phyloP scores from a whole-genome alignment of 2,797 vertebrate species.

The Fratercula arctica region DNA sequence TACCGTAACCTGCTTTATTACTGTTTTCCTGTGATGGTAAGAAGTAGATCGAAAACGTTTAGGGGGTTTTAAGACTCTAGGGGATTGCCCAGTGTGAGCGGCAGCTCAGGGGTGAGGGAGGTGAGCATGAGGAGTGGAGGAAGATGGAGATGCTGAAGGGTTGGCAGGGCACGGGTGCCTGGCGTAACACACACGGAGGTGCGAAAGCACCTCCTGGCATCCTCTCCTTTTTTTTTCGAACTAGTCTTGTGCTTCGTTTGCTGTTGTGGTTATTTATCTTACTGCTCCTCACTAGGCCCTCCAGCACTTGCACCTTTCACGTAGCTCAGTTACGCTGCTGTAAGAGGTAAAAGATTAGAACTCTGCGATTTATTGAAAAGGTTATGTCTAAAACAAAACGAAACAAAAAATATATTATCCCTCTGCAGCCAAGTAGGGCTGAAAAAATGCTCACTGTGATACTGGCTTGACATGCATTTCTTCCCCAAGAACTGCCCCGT shows the following conservation, averaged over 20 bases:
- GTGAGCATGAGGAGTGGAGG: not conserved
- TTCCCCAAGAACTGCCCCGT: not conserved
- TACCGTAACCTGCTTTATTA: not conserved
- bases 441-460: not conserved
- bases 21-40: not conserved
- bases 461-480: not conserved
- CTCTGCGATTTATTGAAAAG: not conserved
- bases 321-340: not conserved
- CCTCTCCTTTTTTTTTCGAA: not conserved
- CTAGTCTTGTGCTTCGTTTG: not conserved
- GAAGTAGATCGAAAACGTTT: not conserved
- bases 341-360: not conserved
- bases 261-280: not conserved
- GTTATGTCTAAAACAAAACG: not conserved
- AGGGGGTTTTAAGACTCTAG: not conserved
- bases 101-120: not conserved
- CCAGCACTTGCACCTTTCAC: not conserved
- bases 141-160: not conserved
- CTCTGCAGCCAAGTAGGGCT: not conserved
- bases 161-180: not conserved
- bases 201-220: not conserved
- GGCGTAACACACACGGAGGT: accelerated
- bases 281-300: not conserved
- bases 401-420: not conserved
- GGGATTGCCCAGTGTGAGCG: not conserved